Conservation (phyloP, 1,140 invertebrate genomes). For the Drosophila novamexicana region DNA sequence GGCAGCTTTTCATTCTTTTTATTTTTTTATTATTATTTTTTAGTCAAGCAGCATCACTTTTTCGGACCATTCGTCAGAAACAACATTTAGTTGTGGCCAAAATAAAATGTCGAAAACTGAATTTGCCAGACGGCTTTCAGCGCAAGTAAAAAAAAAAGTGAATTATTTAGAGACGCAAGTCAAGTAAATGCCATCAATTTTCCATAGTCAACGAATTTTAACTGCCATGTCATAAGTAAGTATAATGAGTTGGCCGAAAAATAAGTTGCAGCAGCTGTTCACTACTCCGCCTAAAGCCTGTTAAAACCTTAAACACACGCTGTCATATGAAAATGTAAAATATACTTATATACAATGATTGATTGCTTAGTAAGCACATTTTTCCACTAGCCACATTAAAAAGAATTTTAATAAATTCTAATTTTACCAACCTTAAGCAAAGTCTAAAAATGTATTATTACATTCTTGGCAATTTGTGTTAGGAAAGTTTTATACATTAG, state of each 20-base stretch:
- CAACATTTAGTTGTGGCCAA: slow-evolving; percentile 50
- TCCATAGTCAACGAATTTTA: slow-evolving; percentile 64
- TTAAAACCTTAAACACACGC: background rate
- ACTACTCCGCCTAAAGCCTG: slow-evolving; percentile 20
- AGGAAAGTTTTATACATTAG: background rate
- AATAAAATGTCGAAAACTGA: slow-evolving; percentile 56
- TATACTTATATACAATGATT: slow-evolving; percentile 25
- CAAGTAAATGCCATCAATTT: slow-evolving; percentile 58
- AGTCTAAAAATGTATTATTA: background rate
- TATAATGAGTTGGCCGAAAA: slow-evolving; percentile 55
- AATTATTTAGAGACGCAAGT: slow-evolving; percentile 18
- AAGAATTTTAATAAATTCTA: background rate
- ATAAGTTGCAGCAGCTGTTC: background rate
- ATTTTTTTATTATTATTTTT: slow-evolving; percentile 60
- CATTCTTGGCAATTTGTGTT: background rate
- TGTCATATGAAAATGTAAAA: slow-evolving; percentile 25
- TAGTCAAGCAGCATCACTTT: slow-evolving; percentile 73
- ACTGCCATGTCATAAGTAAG: slow-evolving; percentile 73
- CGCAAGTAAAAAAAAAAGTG: slow-evolving; percentile 3
- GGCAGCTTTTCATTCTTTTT: slow-evolving; percentile 50
- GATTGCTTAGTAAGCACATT: slow-evolving; percentile 8
- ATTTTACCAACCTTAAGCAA: background rate
- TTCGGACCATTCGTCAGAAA: slow-evolving; percentile 43
- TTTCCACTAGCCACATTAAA: background rate
- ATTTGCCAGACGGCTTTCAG: slow-evolving; percentile 44